phyloP scores from a whole-genome alignment of 2,797 vertebrate species.

The Nyctibius grandis region DNA sequence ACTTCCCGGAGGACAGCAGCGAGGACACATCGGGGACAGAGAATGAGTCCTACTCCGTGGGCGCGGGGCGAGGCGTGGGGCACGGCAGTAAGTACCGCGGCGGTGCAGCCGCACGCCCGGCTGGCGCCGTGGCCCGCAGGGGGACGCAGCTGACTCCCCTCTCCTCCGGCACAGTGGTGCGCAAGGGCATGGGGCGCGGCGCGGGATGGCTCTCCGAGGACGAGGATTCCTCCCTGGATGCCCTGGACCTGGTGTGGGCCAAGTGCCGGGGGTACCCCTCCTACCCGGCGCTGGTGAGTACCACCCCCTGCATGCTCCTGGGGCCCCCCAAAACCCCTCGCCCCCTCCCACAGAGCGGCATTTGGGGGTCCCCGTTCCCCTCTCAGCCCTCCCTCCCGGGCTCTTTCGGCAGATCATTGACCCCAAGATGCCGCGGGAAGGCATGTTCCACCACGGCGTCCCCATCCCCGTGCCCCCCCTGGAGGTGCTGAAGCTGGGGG shows the following conservation, averaged over 20 bases:
- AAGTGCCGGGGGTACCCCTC: constrained; percentile 98
- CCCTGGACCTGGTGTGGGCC: constrained; percentile 97
- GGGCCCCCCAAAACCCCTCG: accelerated
- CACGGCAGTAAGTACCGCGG: constrained; percentile 79
- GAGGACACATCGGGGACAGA: constrained; percentile 98
- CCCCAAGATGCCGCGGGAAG: constrained; percentile 99
- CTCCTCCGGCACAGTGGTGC: constrained; percentile 80
- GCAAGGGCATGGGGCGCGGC: constrained; percentile 86
- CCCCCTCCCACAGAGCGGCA: accelerated
- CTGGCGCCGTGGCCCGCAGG: background rate
- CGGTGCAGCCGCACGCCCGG: background rate
- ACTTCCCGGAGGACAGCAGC: constrained; percentile 96
- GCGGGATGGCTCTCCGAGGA: constrained; percentile 94
- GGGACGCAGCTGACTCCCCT: background rate
- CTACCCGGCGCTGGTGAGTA: constrained; percentile 93
- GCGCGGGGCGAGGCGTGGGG: constrained; percentile 87
- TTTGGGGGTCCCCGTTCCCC: no score
- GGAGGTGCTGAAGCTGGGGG: constrained; percentile 96
- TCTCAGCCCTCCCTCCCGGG: background rate
- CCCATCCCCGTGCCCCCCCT: constrained; percentile 97
- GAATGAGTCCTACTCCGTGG: constrained; percentile 95
- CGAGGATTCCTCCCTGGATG: constrained; percentile 91
- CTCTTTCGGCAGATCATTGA: constrained; percentile 89
- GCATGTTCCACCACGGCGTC: constrained; percentile 95
- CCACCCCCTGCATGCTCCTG: accelerated